Conservation (phyloP, 2,113 vertebrate species). For the Tachysurus fulvidraco region DNA sequence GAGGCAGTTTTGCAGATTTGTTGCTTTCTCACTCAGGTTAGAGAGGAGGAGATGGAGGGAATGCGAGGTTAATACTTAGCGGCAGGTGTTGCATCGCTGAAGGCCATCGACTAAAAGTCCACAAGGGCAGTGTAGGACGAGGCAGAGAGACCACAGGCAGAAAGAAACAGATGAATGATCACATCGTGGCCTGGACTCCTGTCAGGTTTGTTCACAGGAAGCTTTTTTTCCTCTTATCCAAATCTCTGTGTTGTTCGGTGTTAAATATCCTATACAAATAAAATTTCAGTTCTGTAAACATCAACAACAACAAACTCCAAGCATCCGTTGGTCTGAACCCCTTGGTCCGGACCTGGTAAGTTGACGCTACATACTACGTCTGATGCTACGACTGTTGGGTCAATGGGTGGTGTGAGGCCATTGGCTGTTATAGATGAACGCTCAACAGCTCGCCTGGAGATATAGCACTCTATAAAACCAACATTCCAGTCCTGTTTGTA, state of each 20-base stretch:
- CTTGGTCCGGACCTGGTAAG: background rate
- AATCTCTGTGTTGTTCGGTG: background rate
- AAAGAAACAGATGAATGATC: background rate
- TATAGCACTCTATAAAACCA: background rate
- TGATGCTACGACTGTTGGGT: background rate
- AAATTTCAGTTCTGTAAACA: background rate
- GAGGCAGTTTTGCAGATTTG: too few species aligned
- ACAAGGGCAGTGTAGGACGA: background rate
- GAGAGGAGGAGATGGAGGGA: background rate
- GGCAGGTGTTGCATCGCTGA: constrained; percentile 20
- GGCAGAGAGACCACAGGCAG: background rate
- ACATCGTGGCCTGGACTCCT: background rate
- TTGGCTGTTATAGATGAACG: background rate
- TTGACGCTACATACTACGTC: background rate
- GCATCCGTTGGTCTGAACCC: background rate
- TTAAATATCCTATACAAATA: background rate
- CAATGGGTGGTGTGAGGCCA: background rate
- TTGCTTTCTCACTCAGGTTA: background rate
- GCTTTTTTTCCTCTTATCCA: background rate
- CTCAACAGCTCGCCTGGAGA: constrained; percentile 6
- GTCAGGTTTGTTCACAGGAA: background rate
- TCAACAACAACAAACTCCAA: background rate
- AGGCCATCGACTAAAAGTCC: background rate
- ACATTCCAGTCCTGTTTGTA: background rate
- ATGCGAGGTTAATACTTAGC: background rate